phyloP scores from a whole-genome alignment of 2,113 vertebrate genomes.

The Danio rerio region DNA sequence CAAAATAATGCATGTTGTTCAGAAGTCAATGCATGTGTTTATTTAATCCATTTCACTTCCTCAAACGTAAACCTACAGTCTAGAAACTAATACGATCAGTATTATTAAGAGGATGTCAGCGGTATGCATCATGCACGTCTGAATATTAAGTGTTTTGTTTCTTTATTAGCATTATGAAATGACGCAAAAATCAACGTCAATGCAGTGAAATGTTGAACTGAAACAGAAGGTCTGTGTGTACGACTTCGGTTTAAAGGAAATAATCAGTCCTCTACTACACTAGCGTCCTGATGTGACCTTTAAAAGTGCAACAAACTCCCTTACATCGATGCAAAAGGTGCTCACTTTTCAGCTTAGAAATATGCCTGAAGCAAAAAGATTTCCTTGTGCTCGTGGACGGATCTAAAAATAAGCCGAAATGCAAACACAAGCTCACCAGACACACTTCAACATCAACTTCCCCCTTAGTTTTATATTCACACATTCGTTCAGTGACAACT shows the following conservation, averaged over 20 bases:
- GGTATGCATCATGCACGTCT: background rate
- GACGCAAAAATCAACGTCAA: background rate
- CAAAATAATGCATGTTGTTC: too few species aligned
- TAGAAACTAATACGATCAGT: background rate
- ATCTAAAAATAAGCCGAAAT: background rate
- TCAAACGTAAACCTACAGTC: background rate
- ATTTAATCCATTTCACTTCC: background rate
- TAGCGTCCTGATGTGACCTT: background rate
- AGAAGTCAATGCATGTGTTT: too few species aligned
- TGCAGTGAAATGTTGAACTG: background rate
- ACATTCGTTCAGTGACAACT: too few species aligned
- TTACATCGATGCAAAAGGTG: background rate
- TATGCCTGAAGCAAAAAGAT: background rate
- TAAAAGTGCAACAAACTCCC: background rate
- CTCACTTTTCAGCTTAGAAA: too few species aligned
- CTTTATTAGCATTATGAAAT: background rate
- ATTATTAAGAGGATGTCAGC: background rate
- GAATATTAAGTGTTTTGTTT: background rate
- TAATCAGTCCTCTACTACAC: background rate
- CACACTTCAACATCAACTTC: background rate
- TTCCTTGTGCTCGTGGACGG: background rate
- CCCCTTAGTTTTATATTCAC: background rate
- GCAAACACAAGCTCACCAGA: background rate
- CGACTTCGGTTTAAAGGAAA: background rate
- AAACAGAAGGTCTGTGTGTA: background rate